Conservation (phyloP, 2,113 vertebrate genomes). For the Perca schrenkii region DNA sequence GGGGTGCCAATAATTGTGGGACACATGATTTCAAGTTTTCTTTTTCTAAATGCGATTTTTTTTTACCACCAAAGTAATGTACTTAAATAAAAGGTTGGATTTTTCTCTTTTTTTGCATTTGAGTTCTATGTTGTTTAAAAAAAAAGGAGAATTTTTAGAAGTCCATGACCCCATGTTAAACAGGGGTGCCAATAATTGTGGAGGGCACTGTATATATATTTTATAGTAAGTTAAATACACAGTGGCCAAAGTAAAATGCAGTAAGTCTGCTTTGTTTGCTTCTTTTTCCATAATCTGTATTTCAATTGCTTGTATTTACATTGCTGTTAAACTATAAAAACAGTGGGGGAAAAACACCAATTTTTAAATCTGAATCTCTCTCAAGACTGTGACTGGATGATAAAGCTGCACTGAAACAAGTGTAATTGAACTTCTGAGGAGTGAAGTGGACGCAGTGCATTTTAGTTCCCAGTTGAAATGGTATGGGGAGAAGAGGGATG, state of each 20-base stretch:
- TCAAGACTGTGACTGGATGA: conserved; percentile 26
- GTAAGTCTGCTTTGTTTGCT: neutral
- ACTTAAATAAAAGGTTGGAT: no score
- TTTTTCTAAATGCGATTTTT: no score
- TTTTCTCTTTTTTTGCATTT: no score
- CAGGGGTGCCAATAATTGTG: no score
- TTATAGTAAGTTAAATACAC: neutral
- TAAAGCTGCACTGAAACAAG: conserved; percentile 43
- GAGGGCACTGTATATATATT: no score
- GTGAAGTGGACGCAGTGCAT: conserved; percentile 34
- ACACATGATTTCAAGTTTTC: no score
- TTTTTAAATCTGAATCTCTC: neutral
- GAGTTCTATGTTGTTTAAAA: no score
- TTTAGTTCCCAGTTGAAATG: conserved; percentile 44
- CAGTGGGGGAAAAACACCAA: neutral
- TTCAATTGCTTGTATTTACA: neutral
- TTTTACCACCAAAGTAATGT: no score
- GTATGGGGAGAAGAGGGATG: conserved; percentile 62
- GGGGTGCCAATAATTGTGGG: no score
- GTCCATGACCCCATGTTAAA: no score
- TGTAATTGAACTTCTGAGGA: conserved; percentile 51
- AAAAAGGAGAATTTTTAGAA: no score
- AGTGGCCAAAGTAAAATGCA: neutral
- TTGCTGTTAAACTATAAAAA: neutral
- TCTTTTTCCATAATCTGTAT: neutral